Base-by-base conservation (phyloP, 1,140 invertebrate species). In the Oedothorax gibbosus region DNA sequence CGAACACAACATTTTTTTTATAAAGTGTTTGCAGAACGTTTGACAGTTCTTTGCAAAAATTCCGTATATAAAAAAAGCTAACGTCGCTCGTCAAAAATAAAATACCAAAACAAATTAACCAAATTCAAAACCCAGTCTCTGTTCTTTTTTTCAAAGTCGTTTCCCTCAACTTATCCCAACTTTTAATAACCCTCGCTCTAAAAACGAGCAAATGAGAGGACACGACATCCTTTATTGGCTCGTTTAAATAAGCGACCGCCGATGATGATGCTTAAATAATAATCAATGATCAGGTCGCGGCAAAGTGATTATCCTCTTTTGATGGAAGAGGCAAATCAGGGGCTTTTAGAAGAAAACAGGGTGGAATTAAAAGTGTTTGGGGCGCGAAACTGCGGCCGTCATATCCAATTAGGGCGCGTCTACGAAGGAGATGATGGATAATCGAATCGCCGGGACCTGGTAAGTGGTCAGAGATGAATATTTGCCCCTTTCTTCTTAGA, bases 341-440 rank as follows among this genome's bases (percentile, higher is more conserved):
- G 35, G 81, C 81, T 84, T 84, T 84, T 84, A 84, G 69, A 35
- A 35, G 35, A 35, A 35, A 35, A 35, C 35, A 35, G 35, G 35
- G 35, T 35, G 35, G 35, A 82, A 84, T 84, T 84, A 84, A 84
- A 84, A 84, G 81, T 84, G 81, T 76, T 84, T 75, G 49, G 35
- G 35, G 71, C 69, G 49, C 81, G 81, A 84, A 84, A 76, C 64
- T 71, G 81, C 50, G 71, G 15, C 50, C 76, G 81, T 84, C 81
- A 84, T 75, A 84, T 75, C 64, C 81, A 84, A 84, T 84, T 84
- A 84, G 71, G 6, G 62, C 62, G 20, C 12, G 10, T n/a, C 35
- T 35, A 35, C 35, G 35, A 56, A 50, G 75, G 14, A 51, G 21
- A 76, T 84, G 81, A 84, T 84, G 72, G 81, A 84, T 84, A 84